Percentiles rank a stretch among this genome's conserved stretches.
Conservation (phyloP, 2,888 invertebrate species). For the Philaethria dido region DNA sequence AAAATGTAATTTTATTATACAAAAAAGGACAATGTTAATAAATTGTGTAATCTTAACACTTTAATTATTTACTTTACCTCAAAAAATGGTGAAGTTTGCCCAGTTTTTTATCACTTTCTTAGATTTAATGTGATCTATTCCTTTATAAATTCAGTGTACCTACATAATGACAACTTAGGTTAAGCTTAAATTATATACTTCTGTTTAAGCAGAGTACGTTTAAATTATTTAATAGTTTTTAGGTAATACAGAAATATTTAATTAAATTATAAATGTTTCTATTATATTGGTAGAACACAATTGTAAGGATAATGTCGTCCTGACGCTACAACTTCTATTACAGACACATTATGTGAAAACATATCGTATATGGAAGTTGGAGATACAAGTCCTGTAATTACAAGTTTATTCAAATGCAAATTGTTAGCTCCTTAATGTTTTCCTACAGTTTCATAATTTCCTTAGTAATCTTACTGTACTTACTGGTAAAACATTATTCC, state of each 20-base stretch:
- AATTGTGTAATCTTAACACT: too few relatives aligned
- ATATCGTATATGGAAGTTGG: slow-evolving; percentile 3
- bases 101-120: too few relatives aligned
- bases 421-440: slow-evolving; percentile 27
- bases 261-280: background rate
- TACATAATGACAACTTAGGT: too few relatives aligned
- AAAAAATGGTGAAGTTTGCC: too few relatives aligned
- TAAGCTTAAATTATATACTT: too few relatives aligned
- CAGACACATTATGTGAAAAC: slow-evolving; percentile 4
- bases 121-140: too few relatives aligned
- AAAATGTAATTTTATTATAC: too few relatives aligned
- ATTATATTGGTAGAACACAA: background rate
- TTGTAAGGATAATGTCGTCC: background rate
- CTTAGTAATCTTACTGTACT: background rate
- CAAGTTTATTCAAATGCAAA: slow-evolving; percentile 28
- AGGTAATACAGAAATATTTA: background rate
- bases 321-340: slow-evolving; percentile 12
- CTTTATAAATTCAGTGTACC: too few relatives aligned
- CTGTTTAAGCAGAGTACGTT: too few relatives aligned
- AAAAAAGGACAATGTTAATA: too few relatives aligned
- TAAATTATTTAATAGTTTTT: too few relatives aligned
- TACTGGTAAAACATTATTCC: background rate
- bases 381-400: slow-evolving; percentile 24
- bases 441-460: slow-evolving; percentile 8
- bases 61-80: too few relatives aligned